Evolutionary conservation across 2,113 vertebrate genomes (phyloP).

Genomic region (Cariama cristata): DNA sequence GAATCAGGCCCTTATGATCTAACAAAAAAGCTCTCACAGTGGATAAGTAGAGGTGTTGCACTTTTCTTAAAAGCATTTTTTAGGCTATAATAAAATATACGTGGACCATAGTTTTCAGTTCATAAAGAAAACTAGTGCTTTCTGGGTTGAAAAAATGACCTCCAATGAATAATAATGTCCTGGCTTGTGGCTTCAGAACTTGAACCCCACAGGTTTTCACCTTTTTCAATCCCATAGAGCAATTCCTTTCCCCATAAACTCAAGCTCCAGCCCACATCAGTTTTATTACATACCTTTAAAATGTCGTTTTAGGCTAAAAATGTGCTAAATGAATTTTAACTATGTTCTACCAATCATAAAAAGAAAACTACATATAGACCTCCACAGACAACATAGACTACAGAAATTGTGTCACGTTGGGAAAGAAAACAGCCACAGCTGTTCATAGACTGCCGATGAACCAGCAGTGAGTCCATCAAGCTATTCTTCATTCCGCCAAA

Average conservation of each 20-base stretch:
- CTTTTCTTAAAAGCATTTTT: neutral
- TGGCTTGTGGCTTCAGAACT: conserved; percentile 27
- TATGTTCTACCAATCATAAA: neutral
- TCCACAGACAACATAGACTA: neutral
- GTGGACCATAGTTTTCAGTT: neutral
- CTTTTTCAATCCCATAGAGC: neutral
- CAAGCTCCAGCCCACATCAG: conserved; percentile 1
- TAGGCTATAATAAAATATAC: neutral
- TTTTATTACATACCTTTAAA: conserved; percentile 8
- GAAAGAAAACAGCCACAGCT: neutral
- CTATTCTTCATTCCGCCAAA: neutral
- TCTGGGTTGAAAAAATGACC: conserved; percentile 9
- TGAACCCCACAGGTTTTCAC: neutral
- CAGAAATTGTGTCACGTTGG: neutral
- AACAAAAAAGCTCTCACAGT: neutral
- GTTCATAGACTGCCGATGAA: neutral
- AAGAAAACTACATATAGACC: neutral
- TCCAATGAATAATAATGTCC: conserved; percentile 13
- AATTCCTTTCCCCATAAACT: conserved; percentile 15
- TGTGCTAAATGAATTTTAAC: neutral
- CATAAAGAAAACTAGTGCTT: conserved; percentile 15
- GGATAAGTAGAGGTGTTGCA: neutral
- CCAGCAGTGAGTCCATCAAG: neutral
- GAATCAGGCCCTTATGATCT: neutral
- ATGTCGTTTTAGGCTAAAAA: conserved; percentile 18